Conservation (phyloP, 2,888 invertebrate species). For the Hydraecia micacea region DNA sequence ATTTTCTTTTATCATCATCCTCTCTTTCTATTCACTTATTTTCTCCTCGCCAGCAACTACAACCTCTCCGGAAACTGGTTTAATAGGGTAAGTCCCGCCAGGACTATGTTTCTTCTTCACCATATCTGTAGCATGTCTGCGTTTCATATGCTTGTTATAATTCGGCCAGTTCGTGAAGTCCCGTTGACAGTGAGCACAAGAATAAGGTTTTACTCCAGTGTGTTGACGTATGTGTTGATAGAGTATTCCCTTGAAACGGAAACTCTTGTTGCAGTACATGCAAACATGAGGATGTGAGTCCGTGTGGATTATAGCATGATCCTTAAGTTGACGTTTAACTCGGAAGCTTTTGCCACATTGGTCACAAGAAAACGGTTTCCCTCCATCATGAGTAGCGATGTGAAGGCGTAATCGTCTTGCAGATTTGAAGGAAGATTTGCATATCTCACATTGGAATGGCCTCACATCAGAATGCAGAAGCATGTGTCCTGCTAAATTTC, state of each 20-base stretch:
- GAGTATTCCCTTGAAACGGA: slow-evolving; percentile 92
- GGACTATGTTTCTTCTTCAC: slow-evolving; percentile 81
- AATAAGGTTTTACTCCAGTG: slow-evolving; percentile 92
- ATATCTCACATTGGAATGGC: slow-evolving; percentile 82
- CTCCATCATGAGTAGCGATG: slow-evolving; percentile 74
- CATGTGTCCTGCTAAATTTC: slow-evolving; percentile 75
- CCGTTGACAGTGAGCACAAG: slow-evolving; percentile 91
- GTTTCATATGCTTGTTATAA: slow-evolving; percentile 94
- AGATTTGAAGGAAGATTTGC: slow-evolving; percentile 78
- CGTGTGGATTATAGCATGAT: slow-evolving; percentile 93
- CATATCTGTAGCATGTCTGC: slow-evolving; percentile 91
- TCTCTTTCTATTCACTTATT: slow-evolving; percentile 77
- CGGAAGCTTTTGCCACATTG: slow-evolving; percentile 78
- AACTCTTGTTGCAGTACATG: slow-evolving; percentile 92
- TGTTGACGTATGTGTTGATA: slow-evolving; percentile 93
- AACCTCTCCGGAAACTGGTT: slow-evolving; percentile 75
- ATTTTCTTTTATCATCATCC: slow-evolving; percentile 62
- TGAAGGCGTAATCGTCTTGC: slow-evolving; percentile 71
- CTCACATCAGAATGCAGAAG: slow-evolving; percentile 76
- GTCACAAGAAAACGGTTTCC: slow-evolving; percentile 77
- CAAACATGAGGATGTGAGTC: slow-evolving; percentile 93
- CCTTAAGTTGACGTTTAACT: slow-evolving; percentile 83
- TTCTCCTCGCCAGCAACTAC: slow-evolving; percentile 70
- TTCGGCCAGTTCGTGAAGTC: slow-evolving; percentile 94
- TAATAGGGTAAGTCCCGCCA: slow-evolving; percentile 79